Conservation (phyloP, 2,113 vertebrate genomes). For the Tauraco erythrolophus region DNA sequence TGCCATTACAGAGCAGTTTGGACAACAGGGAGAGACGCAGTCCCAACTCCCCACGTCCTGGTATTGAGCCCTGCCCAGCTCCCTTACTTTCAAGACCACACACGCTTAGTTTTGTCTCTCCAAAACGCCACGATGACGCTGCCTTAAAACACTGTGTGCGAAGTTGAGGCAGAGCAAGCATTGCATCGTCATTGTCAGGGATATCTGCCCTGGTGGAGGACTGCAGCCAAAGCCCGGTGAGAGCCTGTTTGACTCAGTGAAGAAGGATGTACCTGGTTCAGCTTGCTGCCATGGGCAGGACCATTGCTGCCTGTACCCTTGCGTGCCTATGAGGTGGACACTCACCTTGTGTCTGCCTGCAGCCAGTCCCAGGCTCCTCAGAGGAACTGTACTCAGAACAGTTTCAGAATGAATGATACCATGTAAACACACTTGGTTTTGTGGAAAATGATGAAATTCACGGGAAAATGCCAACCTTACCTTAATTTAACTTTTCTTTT, state of each 20-base stretch:
- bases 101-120: fast-evolving
- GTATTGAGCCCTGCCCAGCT: fast-evolving
- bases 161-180: fast-evolving
- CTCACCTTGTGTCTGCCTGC: neutral
- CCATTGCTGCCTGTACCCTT: neutral
- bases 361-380: neutral
- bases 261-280: neutral
- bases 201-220: fast-evolving
- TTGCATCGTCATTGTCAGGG: neutral
- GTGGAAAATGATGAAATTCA: neutral
- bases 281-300: neutral
- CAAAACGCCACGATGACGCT: neutral
- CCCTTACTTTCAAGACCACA: neutral
- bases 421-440: neutral
- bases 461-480: neutral
- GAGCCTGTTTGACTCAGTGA: neutral
- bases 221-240: neutral
- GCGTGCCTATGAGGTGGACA: neutral
- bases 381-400: neutral
- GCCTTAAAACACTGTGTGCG: neutral
- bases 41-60: fast-evolving
- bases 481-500: neutral
- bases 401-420: neutral
- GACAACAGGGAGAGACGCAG: neutral
- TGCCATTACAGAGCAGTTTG: neutral